phyloP scores from a whole-genome alignment of 2,797 vertebrate genomes.

The Enteromius argenteus region DNA sequence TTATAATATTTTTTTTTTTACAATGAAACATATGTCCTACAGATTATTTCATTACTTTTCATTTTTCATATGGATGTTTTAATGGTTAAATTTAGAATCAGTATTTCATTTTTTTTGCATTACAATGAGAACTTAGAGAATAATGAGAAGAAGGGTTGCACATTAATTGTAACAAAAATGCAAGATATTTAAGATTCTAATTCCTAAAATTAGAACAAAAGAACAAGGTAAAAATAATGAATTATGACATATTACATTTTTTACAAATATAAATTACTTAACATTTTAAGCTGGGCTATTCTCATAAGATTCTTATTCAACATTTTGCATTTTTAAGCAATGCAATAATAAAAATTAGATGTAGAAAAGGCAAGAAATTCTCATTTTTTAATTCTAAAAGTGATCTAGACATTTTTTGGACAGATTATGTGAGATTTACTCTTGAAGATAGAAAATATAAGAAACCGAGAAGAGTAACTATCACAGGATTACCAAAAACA shows the following conservation, averaged over 20 bases:
- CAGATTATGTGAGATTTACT: neutral
- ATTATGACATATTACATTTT: neutral
- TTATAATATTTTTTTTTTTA: too few species aligned
- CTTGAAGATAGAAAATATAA: neutral
- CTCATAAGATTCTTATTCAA: neutral
- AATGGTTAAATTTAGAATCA: neutral
- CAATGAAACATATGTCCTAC: neutral
- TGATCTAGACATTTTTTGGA: neutral
- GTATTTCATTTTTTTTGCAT: neutral
- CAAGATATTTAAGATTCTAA: neutral
- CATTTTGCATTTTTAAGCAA: neutral
- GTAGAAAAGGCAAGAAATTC: neutral
- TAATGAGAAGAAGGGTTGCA: neutral
- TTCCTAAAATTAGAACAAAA: neutral
- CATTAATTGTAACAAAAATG: neutral
- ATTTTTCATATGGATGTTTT: neutral
- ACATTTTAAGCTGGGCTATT: neutral
- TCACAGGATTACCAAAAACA: neutral
- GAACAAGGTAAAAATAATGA: neutral
- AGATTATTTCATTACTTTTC: neutral
- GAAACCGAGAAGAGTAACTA: neutral
- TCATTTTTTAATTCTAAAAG: neutral
- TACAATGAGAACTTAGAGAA: neutral
- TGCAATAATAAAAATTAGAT: too few species aligned
- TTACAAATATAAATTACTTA: neutral